These are phyloP conservation scores for Nymphalis io DNA, from an alignment of 1,140 invertebrate genomes.

Conservation along the genomic window DNA sequence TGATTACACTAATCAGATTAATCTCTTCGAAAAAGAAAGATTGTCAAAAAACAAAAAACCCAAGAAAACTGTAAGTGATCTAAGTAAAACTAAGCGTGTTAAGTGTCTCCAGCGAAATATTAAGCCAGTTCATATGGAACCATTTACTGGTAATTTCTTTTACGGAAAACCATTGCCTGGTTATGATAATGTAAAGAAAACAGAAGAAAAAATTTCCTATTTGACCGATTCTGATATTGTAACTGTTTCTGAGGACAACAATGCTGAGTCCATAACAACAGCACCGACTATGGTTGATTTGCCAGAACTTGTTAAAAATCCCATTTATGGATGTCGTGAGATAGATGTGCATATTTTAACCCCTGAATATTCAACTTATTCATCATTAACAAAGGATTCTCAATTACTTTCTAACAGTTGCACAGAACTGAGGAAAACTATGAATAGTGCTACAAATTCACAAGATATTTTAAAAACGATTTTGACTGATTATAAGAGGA, in stretches of 20 bases:
- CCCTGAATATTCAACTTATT: constrained; percentile 55
- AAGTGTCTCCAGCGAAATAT: constrained; percentile 63
- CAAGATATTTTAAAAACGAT: constrained; percentile 61
- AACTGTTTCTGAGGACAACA: constrained; percentile 64
- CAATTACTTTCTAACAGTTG: constrained; percentile 70
- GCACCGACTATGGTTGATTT: constrained; percentile 62
- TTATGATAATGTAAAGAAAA: constrained; percentile 60
- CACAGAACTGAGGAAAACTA: constrained; percentile 69
- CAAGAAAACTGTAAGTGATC: constrained; percentile 66
- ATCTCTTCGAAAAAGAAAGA: constrained; percentile 72
- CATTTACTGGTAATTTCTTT: constrained; percentile 74
- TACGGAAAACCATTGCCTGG: constrained; percentile 72
- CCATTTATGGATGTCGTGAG: constrained; percentile 65
- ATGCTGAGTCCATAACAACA: constrained; percentile 58
- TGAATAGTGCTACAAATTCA: constrained; percentile 49
- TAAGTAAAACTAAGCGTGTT: constrained; percentile 58
- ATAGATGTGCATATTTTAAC: constrained; percentile 57
- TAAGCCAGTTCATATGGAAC: constrained; percentile 67
- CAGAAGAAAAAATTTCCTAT: constrained; percentile 69
- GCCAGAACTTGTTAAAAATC: constrained; percentile 68
- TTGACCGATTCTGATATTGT: constrained; percentile 70
- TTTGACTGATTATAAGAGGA: constrained; percentile 73
- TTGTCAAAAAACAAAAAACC: constrained; percentile 54
- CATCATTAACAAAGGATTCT: constrained; percentile 60
- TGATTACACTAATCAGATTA: constrained; percentile 78